These are phyloP conservation scores for Acrossocheilus fasciatus DNA, from an alignment of 2,797 vertebrate species.

Conservation along the genomic window DNA sequence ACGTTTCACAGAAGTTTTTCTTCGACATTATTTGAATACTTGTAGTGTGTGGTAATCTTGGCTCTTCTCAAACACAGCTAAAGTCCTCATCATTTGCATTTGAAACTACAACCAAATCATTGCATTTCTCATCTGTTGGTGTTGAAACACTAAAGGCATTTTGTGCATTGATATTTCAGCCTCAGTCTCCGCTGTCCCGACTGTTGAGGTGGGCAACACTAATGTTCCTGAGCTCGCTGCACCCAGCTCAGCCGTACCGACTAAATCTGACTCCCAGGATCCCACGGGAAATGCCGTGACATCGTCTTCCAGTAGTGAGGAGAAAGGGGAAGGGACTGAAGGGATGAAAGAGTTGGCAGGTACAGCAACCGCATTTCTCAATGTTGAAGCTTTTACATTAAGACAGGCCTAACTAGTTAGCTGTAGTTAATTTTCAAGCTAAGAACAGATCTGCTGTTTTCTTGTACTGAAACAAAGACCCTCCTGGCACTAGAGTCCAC, in stretches of 20 bases:
- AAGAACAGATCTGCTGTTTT: conserved; percentile 20
- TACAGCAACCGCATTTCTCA: conserved; percentile 56
- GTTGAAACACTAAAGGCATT: background rate
- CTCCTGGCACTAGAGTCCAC: conserved; percentile 37
- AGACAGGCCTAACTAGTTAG: background rate
- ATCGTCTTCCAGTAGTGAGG: conserved; percentile 48
- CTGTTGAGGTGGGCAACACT: conserved; percentile 64
- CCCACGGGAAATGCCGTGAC: conserved; percentile 53
- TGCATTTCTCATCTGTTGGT: background rate
- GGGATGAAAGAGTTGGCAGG: conserved; percentile 71
- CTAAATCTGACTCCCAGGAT: conserved; percentile 59
- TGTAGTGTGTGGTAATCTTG: background rate
- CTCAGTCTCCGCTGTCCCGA: conserved; percentile 39
- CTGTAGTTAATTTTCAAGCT: conserved; percentile 1
- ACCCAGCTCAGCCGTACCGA: conserved; percentile 22
- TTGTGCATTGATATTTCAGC: conserved; percentile 58
- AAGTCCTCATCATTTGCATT: background rate
- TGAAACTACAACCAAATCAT: background rate
- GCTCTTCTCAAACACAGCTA: background rate
- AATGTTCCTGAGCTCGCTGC: conserved; percentile 48
- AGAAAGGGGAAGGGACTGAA: conserved; percentile 52
- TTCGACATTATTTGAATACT: background rate
- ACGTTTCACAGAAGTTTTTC: background rate
- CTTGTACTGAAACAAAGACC: conserved; percentile 9
- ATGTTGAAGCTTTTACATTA: conserved; percentile 15